Base-by-base conservation (phyloP, 1,140 invertebrate genomes). In the Drosophila lacertosa region DNA sequence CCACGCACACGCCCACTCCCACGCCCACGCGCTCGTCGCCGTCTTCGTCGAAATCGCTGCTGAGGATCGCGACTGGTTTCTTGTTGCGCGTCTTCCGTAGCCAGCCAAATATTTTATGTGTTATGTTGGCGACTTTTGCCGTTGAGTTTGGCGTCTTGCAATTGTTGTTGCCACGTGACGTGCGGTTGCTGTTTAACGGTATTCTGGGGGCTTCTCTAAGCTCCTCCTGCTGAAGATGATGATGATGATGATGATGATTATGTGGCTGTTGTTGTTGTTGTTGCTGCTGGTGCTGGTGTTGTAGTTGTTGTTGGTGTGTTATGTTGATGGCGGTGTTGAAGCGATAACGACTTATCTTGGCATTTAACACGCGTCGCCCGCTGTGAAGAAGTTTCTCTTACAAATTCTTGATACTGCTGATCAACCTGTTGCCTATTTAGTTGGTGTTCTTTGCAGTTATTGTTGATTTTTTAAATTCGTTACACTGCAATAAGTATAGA, bases 21-120 rank as follows among this genome's bases (percentile, higher is more conserved):
- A 47, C 44, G n/a, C 48, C 48, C 59, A 64, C 71, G 54, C 67
- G 78, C 74, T 83, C 83, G 83, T 77, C 83, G 67, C 73, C 83
- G 76, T 88, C 83, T 69, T 86, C 75, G 68, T 76, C 83, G 78
- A 89, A 89, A 78, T 89, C 82, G 71, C 83, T 82, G 71, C 67
- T 73, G 45, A 89, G 78, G 57, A 89, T 89, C 47, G 80, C 82
- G 78, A 88, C 83, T 71, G 77, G 83, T 64, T 86, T 77, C 75
- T 88, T 88, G 74, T 82, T 88, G 60, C 83, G 83, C 59, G 83
- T 60, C 54, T 88, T 88, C 63, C 83, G 78, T 83, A 88, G 71
- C 82, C 82, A 88, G 81, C 82, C 82, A 65, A 88, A 88, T 76
- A 88, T 88, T 88, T 88, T 88, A 83, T 89, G 83, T 88, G 82